A percentile compares a stretch with the other conserved stretches of the same genome.
phyloP scores from a whole-genome alignment of 2,113 vertebrate genomes.

The Zingel zingel region DNA sequence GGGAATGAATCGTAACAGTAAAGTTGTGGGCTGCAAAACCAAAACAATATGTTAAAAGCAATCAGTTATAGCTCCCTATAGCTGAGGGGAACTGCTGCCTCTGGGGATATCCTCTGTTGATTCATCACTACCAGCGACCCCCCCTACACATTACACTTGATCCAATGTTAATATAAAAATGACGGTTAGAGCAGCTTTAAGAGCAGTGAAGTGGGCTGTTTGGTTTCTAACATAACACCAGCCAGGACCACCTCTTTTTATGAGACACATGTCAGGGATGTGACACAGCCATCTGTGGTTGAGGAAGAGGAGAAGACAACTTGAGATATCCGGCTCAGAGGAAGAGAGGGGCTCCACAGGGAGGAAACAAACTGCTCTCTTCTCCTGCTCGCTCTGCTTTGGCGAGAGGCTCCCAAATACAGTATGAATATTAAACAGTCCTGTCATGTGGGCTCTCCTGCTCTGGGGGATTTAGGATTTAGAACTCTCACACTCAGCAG shows the following conservation, averaged over 20 bases:
- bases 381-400: conserved; percentile 55
- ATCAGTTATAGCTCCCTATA: neutral
- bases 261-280: conserved; percentile 37
- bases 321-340: conserved; percentile 45
- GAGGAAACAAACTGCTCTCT: conserved; percentile 51
- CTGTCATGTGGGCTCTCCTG: conserved; percentile 60
- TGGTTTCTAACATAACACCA: neutral
- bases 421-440: conserved; percentile 74
- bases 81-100: neutral
- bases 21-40: neutral
- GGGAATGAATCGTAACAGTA: neutral
- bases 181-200: neutral
- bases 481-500: conserved; percentile 67
- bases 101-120: neutral
- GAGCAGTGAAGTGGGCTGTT: neutral
- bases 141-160: neutral
- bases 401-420: conserved; percentile 52
- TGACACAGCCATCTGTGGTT: conserved; percentile 55
- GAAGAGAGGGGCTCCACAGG: conserved; percentile 50
- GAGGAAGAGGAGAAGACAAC: conserved; percentile 43
- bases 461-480: conserved; percentile 74
- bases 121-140: neutral
- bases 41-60: neutral
- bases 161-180: neutral
- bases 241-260: neutral